Base-by-base conservation (phyloP, 2,888 invertebrate species). In the Microdon myrmicae region DNA sequence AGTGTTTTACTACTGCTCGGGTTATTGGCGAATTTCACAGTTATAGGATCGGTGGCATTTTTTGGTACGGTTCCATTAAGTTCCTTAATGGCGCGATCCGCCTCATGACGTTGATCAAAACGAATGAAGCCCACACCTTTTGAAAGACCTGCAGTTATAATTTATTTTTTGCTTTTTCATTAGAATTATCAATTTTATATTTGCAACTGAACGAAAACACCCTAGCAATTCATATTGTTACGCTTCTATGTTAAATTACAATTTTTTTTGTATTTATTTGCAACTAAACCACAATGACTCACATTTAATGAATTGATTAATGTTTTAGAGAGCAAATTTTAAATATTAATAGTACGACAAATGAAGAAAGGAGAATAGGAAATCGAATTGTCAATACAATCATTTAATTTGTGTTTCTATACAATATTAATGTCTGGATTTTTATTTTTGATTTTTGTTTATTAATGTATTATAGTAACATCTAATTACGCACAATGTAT, bases 61-160 rank as follows among this genome's bases (percentile, higher is more conserved):
- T 93, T 90, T 35, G 94, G 94, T 79, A 92, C 88, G 71, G 90
- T 91, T 69, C 94, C 94, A 81, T 95, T 94, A 73, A 95, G 82
- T 80, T 93, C 92, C 80, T 91, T 90, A 73, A 96, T 95, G 51
- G 95, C 95, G 43, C 90, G 85, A 80, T 96, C 95, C 26, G 95
- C 95, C 79, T 96, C 95, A 71, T 88, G 86, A 68, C 94, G 88
- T 81, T 94, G 93, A 82, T 95, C 95, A 81, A 94, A 95, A 69
- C 95, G 87, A 75, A 95, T 94, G 81, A 95, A 95, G 55, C 95
- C 95, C 69, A 95, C 95, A 70, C 95, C 95, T 81, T 95, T 95
- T 67, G 94, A 94, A 75, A 94, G 83, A 73, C 96, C 96, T 88
- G 84, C 37, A 68, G 68, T 54, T 55, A 66, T 32, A 31, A 10